Percentiles rank a stretch among this genome's conserved stretches.
Evolutionary conservation across 2,888 invertebrate genomes (phyloP).

Genomic region (Carcina quercana): DNA sequence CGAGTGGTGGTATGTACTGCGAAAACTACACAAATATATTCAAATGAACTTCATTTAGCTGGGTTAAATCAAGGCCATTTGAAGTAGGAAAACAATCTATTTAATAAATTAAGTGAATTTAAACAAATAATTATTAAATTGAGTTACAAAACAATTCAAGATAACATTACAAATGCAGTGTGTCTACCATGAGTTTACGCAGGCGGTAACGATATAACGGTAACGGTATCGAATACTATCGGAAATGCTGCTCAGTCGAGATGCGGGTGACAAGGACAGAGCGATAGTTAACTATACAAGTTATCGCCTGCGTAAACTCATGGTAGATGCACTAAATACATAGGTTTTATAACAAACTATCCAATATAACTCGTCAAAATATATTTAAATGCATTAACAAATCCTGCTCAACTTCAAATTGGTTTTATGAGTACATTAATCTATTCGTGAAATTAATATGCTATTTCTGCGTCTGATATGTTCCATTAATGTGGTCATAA

Average conservation of each 20-base stretch:
- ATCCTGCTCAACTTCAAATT: conserved; percentile 37
- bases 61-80: conserved; percentile 60
- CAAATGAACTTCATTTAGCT: conserved; percentile 62
- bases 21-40: conserved; percentile 25
- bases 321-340: too few relatives aligned
- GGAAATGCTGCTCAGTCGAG: too few relatives aligned
- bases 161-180: too few relatives aligned
- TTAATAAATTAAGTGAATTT: conserved; percentile 4
- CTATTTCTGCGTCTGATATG: conserved; percentile 36
- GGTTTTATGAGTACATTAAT: conserved; percentile 19
- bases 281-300: too few relatives aligned
- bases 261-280: too few relatives aligned
- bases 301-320: too few relatives aligned
- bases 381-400: conserved; percentile 18
- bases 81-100: conserved; percentile 20
- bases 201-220: too few relatives aligned
- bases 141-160: too few relatives aligned
- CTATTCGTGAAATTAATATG: conserved; percentile 24
- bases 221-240: too few relatives aligned
- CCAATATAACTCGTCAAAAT: too few relatives aligned
- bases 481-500: conserved; percentile 32
- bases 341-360: too few relatives aligned
- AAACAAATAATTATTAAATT: conserved; percentile 7
- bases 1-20: conserved; percentile 16
- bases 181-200: too few relatives aligned